Evolutionary conservation across 2,888 invertebrate species (phyloP), one percentile per base, ranked within the genome.

Genomic region (Aleiodes leptofemur): DNA sequence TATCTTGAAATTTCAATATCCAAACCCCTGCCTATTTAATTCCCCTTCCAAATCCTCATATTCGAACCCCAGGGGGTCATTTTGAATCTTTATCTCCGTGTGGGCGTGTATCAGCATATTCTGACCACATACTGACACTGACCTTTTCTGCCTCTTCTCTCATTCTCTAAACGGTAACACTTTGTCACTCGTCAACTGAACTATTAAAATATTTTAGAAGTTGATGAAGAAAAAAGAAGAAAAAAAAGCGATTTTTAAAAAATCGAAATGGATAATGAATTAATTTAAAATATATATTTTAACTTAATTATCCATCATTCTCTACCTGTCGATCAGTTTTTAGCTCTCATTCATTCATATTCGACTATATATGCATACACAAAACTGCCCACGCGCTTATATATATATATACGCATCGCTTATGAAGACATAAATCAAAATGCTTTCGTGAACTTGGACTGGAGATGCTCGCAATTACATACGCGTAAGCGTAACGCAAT

Each of bases 381-480:
- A 16, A 23, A 23, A 23, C 48, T 66, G 73, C 74, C 79, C 83
- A 82, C 83, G 80, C 83, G 82, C 80, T 56, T 69, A 53, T 75
- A 23, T 23, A 23, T 23, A 23, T 23, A 23, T 23, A 56, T 73
- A 64, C 72, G 61, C 76, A 79, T 83, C 81, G 83, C 85, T 80
- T 85, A 87, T 87, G 86, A 88, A 88, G 88, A 86, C 87, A 87
- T 88, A 88, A 88, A 88, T 88, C 88, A 88, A 86, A 23, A 82
- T 78, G 84, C 84, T 86, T 86, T 87, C 85, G 86, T 83, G 84
- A 84, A 86, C 79, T 69, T 76, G 77, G 76, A 78, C 77, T 79
- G 51, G 51, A 68, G 86, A 85, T 87, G 86, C 87, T 87, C 87
- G 87, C 88, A 87, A 88, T 88, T 88, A 87, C 87, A 86, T 82